A percentile compares a stretch with the other conserved stretches of the same genome.
Conservation (phyloP, 1,140 invertebrate species). For the Sitodiplosis mosellana region DNA sequence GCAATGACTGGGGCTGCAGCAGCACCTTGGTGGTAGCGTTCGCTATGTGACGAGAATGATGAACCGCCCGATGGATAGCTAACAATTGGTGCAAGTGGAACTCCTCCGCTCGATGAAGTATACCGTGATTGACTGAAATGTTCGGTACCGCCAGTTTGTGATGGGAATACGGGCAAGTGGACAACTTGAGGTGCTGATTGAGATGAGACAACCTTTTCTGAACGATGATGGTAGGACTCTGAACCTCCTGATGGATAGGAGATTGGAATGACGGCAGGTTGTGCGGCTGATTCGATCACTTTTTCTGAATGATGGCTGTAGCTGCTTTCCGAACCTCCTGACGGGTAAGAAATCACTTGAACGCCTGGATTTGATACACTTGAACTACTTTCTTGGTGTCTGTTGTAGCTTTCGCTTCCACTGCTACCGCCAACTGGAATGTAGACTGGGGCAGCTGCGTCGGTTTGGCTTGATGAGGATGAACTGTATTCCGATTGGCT, state of each 20-base stretch:
- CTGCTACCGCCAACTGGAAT: background rate
- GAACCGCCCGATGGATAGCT: background rate
- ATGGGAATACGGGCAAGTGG: too few species aligned
- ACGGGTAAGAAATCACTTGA: too few species aligned
- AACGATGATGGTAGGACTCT: conserved; percentile 10
- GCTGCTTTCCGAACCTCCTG: background rate
- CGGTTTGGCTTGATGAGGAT: background rate
- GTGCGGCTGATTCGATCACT: background rate
- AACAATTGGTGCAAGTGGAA: background rate
- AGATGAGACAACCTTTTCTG: conserved; percentile 5
- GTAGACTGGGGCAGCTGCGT: background rate
- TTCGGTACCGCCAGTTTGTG: conserved; percentile 12
- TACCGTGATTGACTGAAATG: conserved; percentile 2
- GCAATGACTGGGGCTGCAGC: background rate
- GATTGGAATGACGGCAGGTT: conserved; percentile 6
- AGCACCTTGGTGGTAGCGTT: too few species aligned
- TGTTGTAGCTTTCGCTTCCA: background rate
- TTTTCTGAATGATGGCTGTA: background rate
- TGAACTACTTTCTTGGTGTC: background rate
- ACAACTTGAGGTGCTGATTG: conserved; percentile 7
- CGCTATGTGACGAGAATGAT: background rate
- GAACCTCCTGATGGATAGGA: conserved; percentile 10
- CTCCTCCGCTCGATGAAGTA: background rate
- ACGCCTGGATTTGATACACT: background rate
- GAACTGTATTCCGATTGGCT: background rate